Evolutionary conservation across 2,888 invertebrate genomes (phyloP), one percentile per base, ranked within the genome.

Genomic region (Strigamia crassipes): DNA sequence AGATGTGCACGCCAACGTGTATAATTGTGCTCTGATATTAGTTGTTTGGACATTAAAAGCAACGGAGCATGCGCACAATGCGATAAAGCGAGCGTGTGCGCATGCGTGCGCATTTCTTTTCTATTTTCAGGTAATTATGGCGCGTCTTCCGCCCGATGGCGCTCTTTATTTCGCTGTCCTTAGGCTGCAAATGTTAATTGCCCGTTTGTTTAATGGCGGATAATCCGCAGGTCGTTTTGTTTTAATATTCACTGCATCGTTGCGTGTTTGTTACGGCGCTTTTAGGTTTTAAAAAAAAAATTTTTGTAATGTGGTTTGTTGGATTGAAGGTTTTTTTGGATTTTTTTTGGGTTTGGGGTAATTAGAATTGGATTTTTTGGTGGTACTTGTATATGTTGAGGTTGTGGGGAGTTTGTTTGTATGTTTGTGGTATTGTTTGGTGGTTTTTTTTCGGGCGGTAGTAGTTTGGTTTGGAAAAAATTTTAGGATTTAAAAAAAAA

Each of bases 61-160:
- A 61, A 18, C 18, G 61, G 61, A 61, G 61, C 61, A 61, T 18
- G 61, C 61, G 61, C 61, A 18, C 23, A 61, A 21, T 21, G 61
- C 61, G 61, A 61, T 61, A 61, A 61, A 61, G 61, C 21, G 61
- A 21, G 61, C 6, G 2, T 61, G 61, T 61, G 61, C 61, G 61
- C 61, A 61, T 61, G 61, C 61, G 61, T 61, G 18, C 4, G 61
- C 61, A 61, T 23, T 61, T 61, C 21, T 61, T 61, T 61, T 51
- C 61, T 61, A 61, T 61, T 61, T 61, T 61, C 61, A 61, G 61
- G 61, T 61, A 61, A 61, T 61, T 61, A 61, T 18, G 61, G 61
- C 61, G 61, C 61, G 6, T 61, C 61, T 61, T 61, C 61, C 61
- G n/a, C n/a, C 61, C 61, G 61, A 61, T 61, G 61, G 61, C 61